Percentiles rank a stretch among this genome's conserved stretches.
Conservation (phyloP, 2,113 vertebrate genomes). For the Anarhynchus alexandrinus region DNA sequence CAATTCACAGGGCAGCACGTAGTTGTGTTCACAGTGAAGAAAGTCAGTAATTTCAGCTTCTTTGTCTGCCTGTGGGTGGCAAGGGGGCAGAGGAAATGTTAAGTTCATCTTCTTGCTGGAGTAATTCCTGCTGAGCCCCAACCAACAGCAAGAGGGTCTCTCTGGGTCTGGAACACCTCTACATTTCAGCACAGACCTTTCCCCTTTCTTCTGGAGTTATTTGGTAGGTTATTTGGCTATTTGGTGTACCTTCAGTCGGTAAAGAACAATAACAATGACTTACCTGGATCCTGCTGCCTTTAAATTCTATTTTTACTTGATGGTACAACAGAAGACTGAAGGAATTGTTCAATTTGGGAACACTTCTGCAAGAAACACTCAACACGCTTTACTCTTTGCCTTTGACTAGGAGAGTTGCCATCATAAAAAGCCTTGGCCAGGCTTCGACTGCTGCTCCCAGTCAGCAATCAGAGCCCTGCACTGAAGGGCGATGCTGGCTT, state of each 20-base stretch:
- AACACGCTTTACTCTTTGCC: background rate
- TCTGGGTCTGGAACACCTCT: background rate
- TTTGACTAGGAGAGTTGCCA: background rate
- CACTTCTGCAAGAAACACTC: background rate
- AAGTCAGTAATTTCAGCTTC: background rate
- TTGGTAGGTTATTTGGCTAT: background rate
- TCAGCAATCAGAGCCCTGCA: background rate
- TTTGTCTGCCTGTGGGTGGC: background rate
- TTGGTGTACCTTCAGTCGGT: background rate
- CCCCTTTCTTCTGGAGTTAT: background rate
- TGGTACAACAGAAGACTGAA: background rate
- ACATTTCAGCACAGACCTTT: background rate
- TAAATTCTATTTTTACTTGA: background rate
- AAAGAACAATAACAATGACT: background rate
- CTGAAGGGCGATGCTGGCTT: background rate
- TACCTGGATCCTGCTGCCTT: background rate
- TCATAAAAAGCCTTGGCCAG: background rate
- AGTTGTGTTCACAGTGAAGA: background rate
- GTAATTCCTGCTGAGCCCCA: background rate
- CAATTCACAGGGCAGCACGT: accelerated
- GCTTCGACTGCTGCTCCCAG: background rate
- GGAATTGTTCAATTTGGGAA: background rate
- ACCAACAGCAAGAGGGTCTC: background rate
- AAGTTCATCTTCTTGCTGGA: background rate
- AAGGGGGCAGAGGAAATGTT: background rate